phyloP scores from a whole-genome alignment of 2,888 invertebrate species.

The Cactoblastis cactorum region DNA sequence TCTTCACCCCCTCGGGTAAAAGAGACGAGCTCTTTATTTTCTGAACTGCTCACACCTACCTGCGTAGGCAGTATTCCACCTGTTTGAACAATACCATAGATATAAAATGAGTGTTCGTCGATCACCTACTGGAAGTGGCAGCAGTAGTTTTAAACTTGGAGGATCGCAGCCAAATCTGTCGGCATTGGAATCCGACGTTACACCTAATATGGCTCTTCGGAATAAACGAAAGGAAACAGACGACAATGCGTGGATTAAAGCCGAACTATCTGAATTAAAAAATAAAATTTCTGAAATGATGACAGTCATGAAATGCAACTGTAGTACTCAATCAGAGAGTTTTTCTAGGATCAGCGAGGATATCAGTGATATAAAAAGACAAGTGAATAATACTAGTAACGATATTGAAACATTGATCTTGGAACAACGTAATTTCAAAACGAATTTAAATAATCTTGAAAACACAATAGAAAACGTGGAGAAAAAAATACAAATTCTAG shows the following conservation, averaged over 20 bases:
- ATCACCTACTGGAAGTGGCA: not conserved
- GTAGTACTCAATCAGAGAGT: not conserved
- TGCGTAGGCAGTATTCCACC: not conserved
- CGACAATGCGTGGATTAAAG: slow-evolving; percentile 1
- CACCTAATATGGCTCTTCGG: not conserved
- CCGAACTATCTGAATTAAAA: not conserved
- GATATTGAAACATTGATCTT: not conserved
- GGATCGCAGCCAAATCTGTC: not conserved
- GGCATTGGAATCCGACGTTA: not conserved
- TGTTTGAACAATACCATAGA: not conserved
- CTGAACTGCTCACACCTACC: not conserved
- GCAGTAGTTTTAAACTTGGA: not conserved
- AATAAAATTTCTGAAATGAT: not conserved
- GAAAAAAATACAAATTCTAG: not conserved
- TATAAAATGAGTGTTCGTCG: not conserved
- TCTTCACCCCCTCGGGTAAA: slow-evolving; percentile 5
- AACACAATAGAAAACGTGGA: not conserved
- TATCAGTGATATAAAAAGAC: not conserved
- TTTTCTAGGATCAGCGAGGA: not conserved
- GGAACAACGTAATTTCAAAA: not conserved
- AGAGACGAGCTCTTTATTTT: slow-evolving; percentile 11
- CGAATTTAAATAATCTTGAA: not conserved
- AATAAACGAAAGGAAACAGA: slow-evolving; percentile 5
- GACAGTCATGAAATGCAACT: not conserved
- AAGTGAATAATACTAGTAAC: not conserved